Conservation (phyloP, 1,140 invertebrate species). For the Hyles vespertilio region DNA sequence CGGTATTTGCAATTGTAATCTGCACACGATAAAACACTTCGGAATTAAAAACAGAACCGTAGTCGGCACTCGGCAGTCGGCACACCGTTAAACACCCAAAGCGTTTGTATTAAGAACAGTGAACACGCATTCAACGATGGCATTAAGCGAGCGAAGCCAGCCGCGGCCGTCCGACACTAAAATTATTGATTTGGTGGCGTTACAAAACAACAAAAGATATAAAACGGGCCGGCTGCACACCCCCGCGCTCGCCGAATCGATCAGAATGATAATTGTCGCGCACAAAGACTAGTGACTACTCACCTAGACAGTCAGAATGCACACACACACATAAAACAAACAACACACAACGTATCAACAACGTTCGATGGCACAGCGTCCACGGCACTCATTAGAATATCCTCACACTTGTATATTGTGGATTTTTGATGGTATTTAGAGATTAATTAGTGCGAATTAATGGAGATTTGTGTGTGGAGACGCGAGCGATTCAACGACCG, state of each 20-base stretch:
- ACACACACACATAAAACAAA: slow-evolving; percentile 61
- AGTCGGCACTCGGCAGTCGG: background rate
- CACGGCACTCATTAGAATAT: slow-evolving; percentile 31
- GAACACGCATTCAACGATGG: background rate
- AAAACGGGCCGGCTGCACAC: slow-evolving; percentile 63
- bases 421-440: slow-evolving; percentile 50
- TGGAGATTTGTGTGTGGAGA: slow-evolving; percentile 60
- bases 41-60: background rate
- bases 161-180: slow-evolving; percentile 54
- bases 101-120: background rate
- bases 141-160: slow-evolving; percentile 39
- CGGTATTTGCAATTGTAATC: slow-evolving; percentile 6
- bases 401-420: slow-evolving; percentile 40
- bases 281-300: slow-evolving; percentile 68
- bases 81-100: slow-evolving; percentile 4
- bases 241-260: slow-evolving; percentile 68
- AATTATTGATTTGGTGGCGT: slow-evolving; percentile 71
- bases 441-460: slow-evolving; percentile 70
- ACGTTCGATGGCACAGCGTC: slow-evolving; percentile 35
- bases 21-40: slow-evolving; percentile 1
- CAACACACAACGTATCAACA: slow-evolving; percentile 58
- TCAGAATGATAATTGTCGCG: slow-evolving; percentile 74
- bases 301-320: slow-evolving; percentile 63
- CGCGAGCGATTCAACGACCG: slow-evolving; percentile 65
- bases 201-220: slow-evolving; percentile 75